These are phyloP conservation scores for Desmophyllum pertusum DNA, from an alignment of 92 coral and sea anemone genomes.

Conservation along the genomic window DNA sequence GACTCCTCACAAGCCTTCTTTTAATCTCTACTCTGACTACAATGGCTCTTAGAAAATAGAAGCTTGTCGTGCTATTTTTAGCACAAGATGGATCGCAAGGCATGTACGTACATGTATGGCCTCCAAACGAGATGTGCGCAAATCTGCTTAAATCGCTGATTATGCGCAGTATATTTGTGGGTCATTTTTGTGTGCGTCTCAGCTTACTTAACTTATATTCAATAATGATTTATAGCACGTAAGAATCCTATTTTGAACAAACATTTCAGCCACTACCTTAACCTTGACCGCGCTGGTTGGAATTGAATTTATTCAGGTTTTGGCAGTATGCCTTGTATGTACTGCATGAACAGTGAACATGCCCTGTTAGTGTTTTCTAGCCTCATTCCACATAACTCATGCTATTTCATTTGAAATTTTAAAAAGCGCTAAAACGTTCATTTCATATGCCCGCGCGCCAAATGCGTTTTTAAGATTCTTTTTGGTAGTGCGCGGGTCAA, in stretches of 20 bases:
- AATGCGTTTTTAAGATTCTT: background rate
- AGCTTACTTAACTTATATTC: background rate
- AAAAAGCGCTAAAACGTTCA: background rate
- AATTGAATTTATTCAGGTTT: background rate
- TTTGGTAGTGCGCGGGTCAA: background rate
- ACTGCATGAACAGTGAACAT: too few relatives aligned
- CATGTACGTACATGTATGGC: background rate
- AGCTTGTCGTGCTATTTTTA: background rate
- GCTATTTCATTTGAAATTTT: background rate
- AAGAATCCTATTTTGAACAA: background rate
- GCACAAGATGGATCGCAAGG: background rate
- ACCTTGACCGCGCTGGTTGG: background rate
- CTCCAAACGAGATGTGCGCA: background rate
- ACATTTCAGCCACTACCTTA: background rate
- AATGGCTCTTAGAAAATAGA: background rate
- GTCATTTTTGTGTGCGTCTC: background rate
- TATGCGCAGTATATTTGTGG: background rate
- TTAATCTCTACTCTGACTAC: background rate
- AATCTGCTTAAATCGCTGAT: background rate
- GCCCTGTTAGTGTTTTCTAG: background rate
- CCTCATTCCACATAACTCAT: background rate
- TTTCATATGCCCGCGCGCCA: constrained; percentile 1
- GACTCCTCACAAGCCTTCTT: background rate
- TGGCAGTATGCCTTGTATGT: background rate
- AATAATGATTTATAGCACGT: background rate